These are phyloP conservation scores for Upupa epops DNA, from an alignment of 2,113 vertebrate genomes.

Conservation along the genomic window DNA sequence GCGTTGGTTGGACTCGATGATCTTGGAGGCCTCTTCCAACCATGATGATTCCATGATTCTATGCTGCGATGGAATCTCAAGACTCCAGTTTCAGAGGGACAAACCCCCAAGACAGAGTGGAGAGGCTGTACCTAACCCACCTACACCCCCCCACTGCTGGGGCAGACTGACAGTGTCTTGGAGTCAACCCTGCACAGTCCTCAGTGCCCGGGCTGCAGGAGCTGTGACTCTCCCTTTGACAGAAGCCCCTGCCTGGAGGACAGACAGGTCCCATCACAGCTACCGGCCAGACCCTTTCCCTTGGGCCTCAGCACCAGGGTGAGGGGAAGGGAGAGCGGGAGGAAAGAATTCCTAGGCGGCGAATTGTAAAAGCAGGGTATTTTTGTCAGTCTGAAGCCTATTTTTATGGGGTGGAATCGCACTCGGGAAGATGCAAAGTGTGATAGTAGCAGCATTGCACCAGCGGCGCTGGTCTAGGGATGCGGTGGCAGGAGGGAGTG, in stretches of 20 bases:
- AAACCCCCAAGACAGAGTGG: neutral
- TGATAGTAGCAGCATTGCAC: neutral
- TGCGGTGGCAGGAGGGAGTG: neutral
- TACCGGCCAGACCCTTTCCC: neutral
- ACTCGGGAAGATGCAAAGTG: neutral
- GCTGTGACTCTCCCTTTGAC: neutral
- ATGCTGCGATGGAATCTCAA: neutral
- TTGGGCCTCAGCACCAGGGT: neutral
- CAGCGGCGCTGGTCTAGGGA: neutral
- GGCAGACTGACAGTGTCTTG: neutral
- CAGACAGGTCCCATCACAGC: neutral
- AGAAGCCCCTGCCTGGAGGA: neutral
- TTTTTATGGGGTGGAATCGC: slow-evolving; percentile 44
- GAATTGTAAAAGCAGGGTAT: neutral
- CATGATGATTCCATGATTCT: too few relatives aligned
- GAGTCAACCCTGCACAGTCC: neutral
- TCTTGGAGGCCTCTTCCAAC: too few relatives aligned
- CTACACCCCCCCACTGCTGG: neutral
- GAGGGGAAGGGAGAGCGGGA: neutral
- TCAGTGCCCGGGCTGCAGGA: neutral
- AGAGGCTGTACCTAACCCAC: neutral
- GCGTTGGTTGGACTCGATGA: too few relatives aligned
- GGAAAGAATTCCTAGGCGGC: neutral
- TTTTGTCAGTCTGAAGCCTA: neutral
- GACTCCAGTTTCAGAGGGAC: neutral